These are phyloP conservation scores for Meda fulgida DNA, from an alignment of 2,797 vertebrate species.

Conservation along the genomic window DNA sequence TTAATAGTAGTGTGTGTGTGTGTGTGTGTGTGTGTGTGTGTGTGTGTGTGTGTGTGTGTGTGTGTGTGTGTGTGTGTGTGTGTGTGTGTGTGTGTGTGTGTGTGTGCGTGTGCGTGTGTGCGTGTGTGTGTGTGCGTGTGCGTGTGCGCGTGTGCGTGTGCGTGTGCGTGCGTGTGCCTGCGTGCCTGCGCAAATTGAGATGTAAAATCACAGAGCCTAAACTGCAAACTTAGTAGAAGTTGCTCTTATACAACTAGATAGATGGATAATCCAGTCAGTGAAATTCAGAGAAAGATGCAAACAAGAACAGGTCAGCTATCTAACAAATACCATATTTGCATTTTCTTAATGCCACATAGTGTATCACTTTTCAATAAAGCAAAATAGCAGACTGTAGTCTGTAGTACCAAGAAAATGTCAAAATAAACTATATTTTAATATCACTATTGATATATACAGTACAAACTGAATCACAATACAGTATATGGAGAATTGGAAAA, in stretches of 20 bases:
- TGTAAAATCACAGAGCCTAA: neutral
- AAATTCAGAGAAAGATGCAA: neutral
- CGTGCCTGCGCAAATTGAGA: neutral
- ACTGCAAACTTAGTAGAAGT: too few species aligned
- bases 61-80: too few species aligned
- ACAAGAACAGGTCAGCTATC: neutral
- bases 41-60: too few species aligned
- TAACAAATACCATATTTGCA: slow-evolving; percentile 12
- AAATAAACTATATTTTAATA: neutral
- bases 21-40: too few species aligned
- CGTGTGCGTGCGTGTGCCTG: too few species aligned
- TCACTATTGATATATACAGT: too few species aligned
- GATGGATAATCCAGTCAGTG: neutral
- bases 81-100: too few species aligned
- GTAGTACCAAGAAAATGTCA: neutral
- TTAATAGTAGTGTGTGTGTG: too few species aligned
- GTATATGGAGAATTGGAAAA: neutral
- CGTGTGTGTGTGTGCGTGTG: too few species aligned
- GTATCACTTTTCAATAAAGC: neutral
- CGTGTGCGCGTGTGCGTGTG: too few species aligned
- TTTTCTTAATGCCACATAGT: neutral
- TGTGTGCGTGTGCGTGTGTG: too few species aligned
- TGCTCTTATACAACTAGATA: too few species aligned
- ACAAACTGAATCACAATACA: neutral
- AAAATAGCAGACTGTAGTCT: neutral